Evolutionary conservation across 2,797 vertebrate genomes (phyloP).

Genomic region (Enteromius thamalakanensis): DNA sequence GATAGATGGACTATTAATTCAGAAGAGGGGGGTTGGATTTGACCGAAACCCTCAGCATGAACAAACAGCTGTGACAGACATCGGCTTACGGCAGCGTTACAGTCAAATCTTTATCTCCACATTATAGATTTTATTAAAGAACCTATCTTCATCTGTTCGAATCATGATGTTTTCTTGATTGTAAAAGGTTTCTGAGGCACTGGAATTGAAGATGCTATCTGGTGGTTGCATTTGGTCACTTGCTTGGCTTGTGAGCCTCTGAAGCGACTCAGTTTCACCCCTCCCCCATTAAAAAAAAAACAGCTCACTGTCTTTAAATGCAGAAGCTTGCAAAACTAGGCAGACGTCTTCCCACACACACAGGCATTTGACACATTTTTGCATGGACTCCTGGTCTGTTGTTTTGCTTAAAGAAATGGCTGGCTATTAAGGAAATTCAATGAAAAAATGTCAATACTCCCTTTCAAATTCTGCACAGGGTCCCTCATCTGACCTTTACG

Average conservation of each 20-base stretch:
- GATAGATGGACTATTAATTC: background rate
- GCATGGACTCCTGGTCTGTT: conserved; percentile 11
- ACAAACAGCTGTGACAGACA: background rate
- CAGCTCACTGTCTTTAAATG: conserved; percentile 18
- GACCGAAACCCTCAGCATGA: background rate
- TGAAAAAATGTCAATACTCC: background rate
- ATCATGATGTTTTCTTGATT: background rate
- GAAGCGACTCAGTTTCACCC: background rate
- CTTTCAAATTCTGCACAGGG: conserved; percentile 28
- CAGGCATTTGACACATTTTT: conserved; percentile 17
- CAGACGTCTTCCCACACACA: conserved; percentile 14
- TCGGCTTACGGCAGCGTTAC: background rate
- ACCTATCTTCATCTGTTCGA: background rate
- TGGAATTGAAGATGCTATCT: background rate
- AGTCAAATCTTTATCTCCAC: background rate
- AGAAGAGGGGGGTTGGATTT: background rate
- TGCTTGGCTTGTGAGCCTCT: conserved; percentile 7
- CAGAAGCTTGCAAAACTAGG: conserved; percentile 6
- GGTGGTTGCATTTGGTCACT: conserved; percentile 1
- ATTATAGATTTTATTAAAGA: background rate
- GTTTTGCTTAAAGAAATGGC: conserved; percentile 17
- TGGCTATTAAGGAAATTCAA: background rate
- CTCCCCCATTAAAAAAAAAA: background rate
- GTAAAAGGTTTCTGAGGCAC: background rate
- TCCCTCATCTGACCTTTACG: conserved; percentile 6